These are phyloP conservation scores for Cirrhinus molitorella DNA, from an alignment of 2,797 vertebrate genomes.

Conservation along the genomic window DNA sequence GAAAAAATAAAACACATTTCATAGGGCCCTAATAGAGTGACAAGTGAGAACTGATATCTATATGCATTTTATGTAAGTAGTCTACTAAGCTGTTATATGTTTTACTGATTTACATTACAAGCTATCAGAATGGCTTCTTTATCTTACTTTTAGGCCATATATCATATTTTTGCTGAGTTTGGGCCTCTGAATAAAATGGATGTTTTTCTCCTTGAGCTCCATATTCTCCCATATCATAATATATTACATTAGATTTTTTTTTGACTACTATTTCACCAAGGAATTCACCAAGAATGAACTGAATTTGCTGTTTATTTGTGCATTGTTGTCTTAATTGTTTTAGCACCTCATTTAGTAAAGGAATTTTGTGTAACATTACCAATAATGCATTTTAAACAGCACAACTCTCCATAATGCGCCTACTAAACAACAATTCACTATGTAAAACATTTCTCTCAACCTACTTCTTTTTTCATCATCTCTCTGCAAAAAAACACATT, in stretches of 20 bases:
- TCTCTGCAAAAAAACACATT: not conserved
- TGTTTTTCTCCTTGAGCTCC: not conserved
- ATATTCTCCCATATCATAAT: not conserved
- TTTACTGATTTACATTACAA: no score
- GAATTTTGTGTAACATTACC: not conserved
- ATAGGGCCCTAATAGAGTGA: no score
- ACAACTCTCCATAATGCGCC: not conserved
- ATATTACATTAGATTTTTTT: no score
- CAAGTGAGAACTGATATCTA: no score
- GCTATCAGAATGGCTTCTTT: no score
- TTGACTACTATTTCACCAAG: no score
- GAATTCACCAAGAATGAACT: no score
- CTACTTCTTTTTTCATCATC: not conserved
- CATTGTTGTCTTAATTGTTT: not conserved
- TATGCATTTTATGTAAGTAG: no score
- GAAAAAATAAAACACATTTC: no score
- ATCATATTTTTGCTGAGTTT: not conserved
- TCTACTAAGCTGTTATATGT: no score
- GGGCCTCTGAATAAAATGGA: not conserved
- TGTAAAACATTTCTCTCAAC: not conserved
- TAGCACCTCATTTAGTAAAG: not conserved
- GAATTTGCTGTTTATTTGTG: slow-evolving; percentile 2
- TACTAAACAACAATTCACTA: not conserved
- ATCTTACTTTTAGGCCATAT: no score
- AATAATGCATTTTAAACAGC: not conserved